These are phyloP conservation scores for Mixornis gularis DNA, from an alignment of 2,113 vertebrate genomes.

Conservation along the genomic window DNA sequence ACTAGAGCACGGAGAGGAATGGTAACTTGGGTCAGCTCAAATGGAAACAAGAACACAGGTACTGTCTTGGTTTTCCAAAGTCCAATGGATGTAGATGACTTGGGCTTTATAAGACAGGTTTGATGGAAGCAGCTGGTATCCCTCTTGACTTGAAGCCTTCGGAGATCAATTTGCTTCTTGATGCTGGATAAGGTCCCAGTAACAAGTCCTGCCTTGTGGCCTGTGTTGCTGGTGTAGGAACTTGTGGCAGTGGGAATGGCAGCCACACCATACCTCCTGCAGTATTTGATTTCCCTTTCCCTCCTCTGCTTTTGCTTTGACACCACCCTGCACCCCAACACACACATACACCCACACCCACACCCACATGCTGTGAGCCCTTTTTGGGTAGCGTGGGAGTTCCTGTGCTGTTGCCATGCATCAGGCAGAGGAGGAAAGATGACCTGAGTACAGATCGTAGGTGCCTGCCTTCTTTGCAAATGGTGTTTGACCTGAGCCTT, in stretches of 20 bases:
- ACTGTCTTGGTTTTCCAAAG: neutral
- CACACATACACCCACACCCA: too few relatives aligned
- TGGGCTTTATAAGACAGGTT: neutral
- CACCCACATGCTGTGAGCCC: neutral
- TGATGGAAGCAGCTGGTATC: neutral
- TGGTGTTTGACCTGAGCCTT: neutral
- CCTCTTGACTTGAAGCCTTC: neutral
- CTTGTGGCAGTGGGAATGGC: accelerated
- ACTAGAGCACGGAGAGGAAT: accelerated
- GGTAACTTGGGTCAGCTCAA: neutral
- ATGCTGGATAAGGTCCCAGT: neutral
- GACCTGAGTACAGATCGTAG: accelerated
- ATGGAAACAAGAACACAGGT: neutral
- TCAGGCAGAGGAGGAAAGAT: neutral
- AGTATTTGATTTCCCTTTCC: neutral
- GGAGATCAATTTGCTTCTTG: neutral
- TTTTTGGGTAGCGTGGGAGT: accelerated
- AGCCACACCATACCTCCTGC: neutral
- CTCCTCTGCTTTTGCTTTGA: neutral
- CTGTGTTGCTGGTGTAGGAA: neutral
- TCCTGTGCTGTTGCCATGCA: neutral
- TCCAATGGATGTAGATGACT: too few relatives aligned
- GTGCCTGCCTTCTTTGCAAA: neutral
- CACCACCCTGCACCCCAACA: accelerated
- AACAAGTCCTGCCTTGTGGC: neutral